Percentiles rank a stretch among this genome's conserved stretches.
Conservation (phyloP, 2,797 vertebrate species). For the Cephalopachus bancanus region DNA sequence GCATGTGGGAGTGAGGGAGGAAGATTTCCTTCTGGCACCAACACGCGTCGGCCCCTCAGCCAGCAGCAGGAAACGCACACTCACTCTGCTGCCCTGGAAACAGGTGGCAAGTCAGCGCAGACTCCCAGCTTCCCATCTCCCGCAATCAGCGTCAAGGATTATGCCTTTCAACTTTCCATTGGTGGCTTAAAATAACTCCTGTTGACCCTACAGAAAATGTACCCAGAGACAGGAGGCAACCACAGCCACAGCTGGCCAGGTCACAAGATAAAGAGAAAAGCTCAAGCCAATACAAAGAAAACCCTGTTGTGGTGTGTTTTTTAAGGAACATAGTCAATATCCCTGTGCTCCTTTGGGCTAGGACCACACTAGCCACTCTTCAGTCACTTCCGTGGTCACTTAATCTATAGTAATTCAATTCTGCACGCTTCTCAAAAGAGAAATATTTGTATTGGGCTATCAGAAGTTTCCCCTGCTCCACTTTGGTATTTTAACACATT, state of each 20-base stretch:
- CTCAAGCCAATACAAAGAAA: neutral
- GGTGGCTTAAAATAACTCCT: conserved; percentile 54
- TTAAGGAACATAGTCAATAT: neutral
- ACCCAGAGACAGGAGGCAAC: conserved; percentile 1
- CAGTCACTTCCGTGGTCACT: neutral
- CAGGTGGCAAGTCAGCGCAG: neutral
- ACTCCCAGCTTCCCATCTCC: conserved; percentile 12
- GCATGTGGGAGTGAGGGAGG: neutral
- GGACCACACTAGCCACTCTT: neutral
- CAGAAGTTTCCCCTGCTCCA: neutral
- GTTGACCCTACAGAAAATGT: conserved; percentile 19
- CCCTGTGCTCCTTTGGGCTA: neutral
- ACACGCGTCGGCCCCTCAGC: neutral
- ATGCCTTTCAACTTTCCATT: neutral
- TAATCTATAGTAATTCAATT: neutral
- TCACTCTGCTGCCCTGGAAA: conserved; percentile 38
- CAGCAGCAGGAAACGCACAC: neutral
- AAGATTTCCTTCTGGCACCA: neutral
- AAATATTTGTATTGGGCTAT: neutral
- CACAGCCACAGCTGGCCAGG: neutral
- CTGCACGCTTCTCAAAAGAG: neutral
- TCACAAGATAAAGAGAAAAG: neutral
- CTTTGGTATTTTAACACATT: neutral
- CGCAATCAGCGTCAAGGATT: conserved; percentile 23
- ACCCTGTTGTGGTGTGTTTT: neutral